Base-by-base conservation (phyloP, 2,113 vertebrate genomes). In the Silurus asotus region DNA sequence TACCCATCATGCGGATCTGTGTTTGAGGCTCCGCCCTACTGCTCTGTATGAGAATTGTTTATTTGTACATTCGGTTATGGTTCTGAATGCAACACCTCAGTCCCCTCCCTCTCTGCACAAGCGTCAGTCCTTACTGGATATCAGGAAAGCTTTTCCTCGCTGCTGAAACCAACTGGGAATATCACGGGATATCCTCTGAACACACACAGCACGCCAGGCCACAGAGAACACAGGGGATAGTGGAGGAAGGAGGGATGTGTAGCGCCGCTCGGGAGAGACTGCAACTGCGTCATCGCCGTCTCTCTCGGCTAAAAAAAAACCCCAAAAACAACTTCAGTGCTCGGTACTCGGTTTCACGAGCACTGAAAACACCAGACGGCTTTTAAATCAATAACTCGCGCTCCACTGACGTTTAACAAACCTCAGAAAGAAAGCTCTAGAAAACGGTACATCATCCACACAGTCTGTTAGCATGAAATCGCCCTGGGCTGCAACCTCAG, bases 111-210 rank as follows among this genome's bases (percentile, higher is more conserved):
- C 45, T 23, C 20, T 8, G 70, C 13, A 9, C n/a, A 23, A 0
- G 17, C 28, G 8, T 49, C 45, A 74, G 45, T 55, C 11, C 9
- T 23, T 53, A 75, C 10, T 53, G 49, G 72, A 75, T n/a, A n/a
- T n/a, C 72, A 51, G 17, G 1, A 10, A 49, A 20, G 5, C 20
- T 19, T 72, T 49, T 74, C 70, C 70, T 74, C 20, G 19, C 70
- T 5, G 20, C 9, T 76, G 14, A 75, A 11, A 49, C 49, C 20
- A 53, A 5, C 20, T 5, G 74, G 56, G 74, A 76, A 76, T 53
- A 53, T 23, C 74, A 76, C 20, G 11, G 74, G 74, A 76, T n/a
- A 76, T 76, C 74, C 74, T 76, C 20, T 53, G 11, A 15, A 76
- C 74, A 8, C n/a, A 15, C n/a, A 15, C 74, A 6, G 11, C 23